Evolutionary conservation across 1,140 invertebrate genomes (phyloP).

Genomic region (Pinna nobilis): DNA sequence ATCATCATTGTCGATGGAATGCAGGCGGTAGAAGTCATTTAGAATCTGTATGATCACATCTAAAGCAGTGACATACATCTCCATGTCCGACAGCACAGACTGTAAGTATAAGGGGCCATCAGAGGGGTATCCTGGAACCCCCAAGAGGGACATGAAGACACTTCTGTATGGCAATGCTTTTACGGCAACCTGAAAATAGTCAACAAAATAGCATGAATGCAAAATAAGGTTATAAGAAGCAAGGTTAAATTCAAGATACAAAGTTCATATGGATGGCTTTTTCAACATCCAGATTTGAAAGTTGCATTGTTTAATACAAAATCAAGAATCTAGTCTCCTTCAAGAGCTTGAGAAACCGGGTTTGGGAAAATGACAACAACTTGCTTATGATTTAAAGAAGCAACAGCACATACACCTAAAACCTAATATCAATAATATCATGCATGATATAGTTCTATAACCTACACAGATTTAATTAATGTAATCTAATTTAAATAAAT

Average conservation of each 20-base stretch:
- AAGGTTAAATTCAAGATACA: not conserved
- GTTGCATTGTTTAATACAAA: too few relatives aligned
- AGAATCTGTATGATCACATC: constrained; percentile 58
- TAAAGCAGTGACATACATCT: constrained; percentile 57
- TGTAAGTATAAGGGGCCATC: constrained; percentile 46
- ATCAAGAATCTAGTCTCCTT: too few relatives aligned
- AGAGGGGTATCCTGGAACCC: constrained; percentile 25
- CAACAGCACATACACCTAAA: too few relatives aligned
- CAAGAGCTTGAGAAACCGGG: too few relatives aligned
- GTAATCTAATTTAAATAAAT: too few relatives aligned
- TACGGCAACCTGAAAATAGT: constrained; percentile 63
- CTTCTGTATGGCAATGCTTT: constrained; percentile 67
- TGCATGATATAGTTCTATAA: too few relatives aligned
- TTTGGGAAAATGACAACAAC: too few relatives aligned
- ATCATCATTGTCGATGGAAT: constrained; percentile 63
- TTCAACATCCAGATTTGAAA: too few relatives aligned
- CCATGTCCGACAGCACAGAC: constrained; percentile 61
- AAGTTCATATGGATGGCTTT: too few relatives aligned
- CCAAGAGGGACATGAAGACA: constrained; percentile 60
- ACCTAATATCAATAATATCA: too few relatives aligned
- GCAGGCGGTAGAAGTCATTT: constrained; percentile 61
- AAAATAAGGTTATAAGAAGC: not conserved
- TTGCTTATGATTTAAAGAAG: too few relatives aligned
- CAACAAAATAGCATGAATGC: not conserved
- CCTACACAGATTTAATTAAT: too few relatives aligned